phyloP scores from a whole-genome alignment of 2,888 invertebrate genomes.

The Polydrusus tereticollis region DNA sequence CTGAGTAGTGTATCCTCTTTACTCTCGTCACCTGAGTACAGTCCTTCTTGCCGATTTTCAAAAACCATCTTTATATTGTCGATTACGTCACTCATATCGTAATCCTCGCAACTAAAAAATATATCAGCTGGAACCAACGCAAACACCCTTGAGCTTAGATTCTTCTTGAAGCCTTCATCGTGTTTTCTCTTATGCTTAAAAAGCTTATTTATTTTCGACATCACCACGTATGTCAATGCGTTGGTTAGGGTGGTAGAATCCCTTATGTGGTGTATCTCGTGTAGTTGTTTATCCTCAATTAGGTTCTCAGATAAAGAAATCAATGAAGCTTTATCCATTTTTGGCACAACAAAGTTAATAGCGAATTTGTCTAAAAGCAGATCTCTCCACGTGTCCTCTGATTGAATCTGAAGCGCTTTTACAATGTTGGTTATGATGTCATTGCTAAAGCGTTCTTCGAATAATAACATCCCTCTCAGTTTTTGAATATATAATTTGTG shows the following conservation, averaged over 20 bases:
- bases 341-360: constrained; percentile 56
- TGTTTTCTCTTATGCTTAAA: constrained; percentile 59
- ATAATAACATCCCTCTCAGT: constrained; percentile 59
- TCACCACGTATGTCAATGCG: constrained; percentile 53
- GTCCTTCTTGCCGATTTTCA: neutral
- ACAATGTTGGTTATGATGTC: constrained; percentile 56
- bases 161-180: constrained; percentile 49
- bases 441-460: constrained; percentile 58
- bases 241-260: constrained; percentile 53
- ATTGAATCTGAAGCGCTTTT: constrained; percentile 53
- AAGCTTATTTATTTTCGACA: constrained; percentile 59
- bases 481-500: constrained; percentile 63
- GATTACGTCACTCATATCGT: constrained; percentile 33
- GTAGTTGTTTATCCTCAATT: constrained; percentile 43
- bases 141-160: constrained; percentile 54
- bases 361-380: constrained; percentile 60
- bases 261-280: constrained; percentile 47
- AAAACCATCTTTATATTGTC: constrained; percentile 47
- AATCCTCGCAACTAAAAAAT: constrained; percentile 48
- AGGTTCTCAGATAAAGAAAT: constrained; percentile 53
- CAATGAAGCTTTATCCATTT: constrained; percentile 55
- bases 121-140: constrained; percentile 50
- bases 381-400: constrained; percentile 59
- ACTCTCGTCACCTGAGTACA: constrained; percentile 23
- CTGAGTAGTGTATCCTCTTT: constrained; percentile 49